phyloP scores from a whole-genome alignment of 2,113 vertebrate species.

The Manacus vitellinus region DNA sequence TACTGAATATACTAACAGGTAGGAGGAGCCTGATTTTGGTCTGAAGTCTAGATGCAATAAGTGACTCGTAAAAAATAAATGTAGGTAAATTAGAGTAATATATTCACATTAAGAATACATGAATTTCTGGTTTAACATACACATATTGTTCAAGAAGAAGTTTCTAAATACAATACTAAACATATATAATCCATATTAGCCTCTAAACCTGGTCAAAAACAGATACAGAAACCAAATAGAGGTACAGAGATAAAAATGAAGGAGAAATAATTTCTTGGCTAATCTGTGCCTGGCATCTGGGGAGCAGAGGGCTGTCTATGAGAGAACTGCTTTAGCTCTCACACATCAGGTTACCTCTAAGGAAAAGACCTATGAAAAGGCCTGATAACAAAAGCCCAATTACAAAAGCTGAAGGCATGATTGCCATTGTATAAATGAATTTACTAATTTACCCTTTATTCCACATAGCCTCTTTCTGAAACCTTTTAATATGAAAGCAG shows the following conservation, averaged over 20 bases:
- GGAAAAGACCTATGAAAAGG: conserved; percentile 29
- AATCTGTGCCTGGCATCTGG: not conserved
- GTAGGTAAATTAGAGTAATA: not conserved
- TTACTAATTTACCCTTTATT: conserved; percentile 31
- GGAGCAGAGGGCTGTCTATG: not conserved
- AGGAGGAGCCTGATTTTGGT: not conserved
- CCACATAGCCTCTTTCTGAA: not conserved
- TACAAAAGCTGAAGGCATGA: conserved; percentile 10
- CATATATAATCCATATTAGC: not conserved
- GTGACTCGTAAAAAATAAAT: not conserved
- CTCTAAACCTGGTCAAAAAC: not conserved
- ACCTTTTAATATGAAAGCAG: not conserved
- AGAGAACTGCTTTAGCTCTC: not conserved
- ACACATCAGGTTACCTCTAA: not conserved
- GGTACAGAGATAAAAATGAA: not conserved
- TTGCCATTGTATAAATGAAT: not conserved
- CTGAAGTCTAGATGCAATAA: not conserved
- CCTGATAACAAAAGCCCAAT: conserved; percentile 12
- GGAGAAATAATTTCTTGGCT: not conserved
- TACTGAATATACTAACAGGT: not conserved
- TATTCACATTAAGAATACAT: not conserved
- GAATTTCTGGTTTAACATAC: not conserved
- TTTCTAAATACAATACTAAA: not conserved
- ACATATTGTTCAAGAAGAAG: not conserved
- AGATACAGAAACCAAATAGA: not conserved